Percentiles rank a stretch among this genome's conserved stretches.
phyloP scores from a whole-genome alignment of 2,888 invertebrate species.

The Himalopsyche japonica region DNA sequence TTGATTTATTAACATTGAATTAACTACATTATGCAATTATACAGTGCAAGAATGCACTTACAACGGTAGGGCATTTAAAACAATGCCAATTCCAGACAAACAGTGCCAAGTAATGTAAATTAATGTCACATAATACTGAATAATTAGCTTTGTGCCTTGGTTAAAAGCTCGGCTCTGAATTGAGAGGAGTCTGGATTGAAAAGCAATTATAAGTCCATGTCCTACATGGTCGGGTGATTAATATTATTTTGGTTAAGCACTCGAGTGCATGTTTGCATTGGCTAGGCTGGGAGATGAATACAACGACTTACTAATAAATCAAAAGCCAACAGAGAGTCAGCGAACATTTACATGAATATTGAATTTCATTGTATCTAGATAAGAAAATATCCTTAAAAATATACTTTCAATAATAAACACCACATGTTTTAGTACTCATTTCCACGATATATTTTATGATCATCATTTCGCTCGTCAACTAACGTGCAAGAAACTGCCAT shows the following conservation, averaged over 20 bases:
- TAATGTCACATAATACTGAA: neutral
- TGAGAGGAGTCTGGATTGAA: neutral
- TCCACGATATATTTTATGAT: too few species aligned
- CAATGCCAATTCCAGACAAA: neutral
- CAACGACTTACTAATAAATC: neutral
- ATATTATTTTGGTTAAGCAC: neutral
- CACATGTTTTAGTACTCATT: too few species aligned
- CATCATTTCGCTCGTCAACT: too few species aligned
- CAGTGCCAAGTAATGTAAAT: neutral
- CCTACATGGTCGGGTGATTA: neutral
- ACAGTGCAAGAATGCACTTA: too few species aligned
- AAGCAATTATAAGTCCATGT: neutral
- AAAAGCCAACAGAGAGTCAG: neutral
- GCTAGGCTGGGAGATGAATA: neutral
- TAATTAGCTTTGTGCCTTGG: neutral
- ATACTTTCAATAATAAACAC: too few species aligned
- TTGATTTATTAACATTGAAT: too few species aligned
- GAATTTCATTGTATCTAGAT: neutral
- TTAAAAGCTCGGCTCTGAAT: neutral
- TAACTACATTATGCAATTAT: too few species aligned
- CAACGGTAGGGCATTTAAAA: neutral
- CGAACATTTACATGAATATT: neutral
- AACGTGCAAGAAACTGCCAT: too few species aligned
- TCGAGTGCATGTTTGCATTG: neutral
- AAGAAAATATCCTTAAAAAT: neutral